phyloP scores from a whole-genome alignment of 2,113 vertebrate species.

The Zootoca vivipara region DNA sequence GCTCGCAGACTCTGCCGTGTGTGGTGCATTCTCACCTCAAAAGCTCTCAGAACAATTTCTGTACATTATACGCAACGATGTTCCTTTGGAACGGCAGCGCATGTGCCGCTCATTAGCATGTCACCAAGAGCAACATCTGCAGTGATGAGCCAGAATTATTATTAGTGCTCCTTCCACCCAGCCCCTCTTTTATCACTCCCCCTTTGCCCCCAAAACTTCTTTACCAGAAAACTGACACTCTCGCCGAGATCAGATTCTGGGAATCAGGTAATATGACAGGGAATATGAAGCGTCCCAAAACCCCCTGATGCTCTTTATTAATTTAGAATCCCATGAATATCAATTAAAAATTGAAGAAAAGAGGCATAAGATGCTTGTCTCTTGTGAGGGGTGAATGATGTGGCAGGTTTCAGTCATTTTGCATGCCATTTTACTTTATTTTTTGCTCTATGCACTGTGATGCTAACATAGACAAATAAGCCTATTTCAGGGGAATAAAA shows the following conservation, averaged over 20 bases:
- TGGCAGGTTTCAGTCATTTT: not conserved
- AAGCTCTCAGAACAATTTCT: constrained; percentile 25
- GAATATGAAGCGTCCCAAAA: not conserved
- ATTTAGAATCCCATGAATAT: constrained; percentile 1
- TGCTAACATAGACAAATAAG: not conserved
- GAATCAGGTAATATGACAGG: constrained; percentile 2
- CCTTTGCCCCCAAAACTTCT: not conserved
- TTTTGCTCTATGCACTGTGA: not conserved
- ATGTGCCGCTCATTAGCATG: fast-evolving
- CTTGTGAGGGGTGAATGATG: not conserved
- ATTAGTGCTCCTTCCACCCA: not conserved
- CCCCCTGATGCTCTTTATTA: constrained; percentile 24
- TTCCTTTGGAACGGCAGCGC: constrained; percentile 6
- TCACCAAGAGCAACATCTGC: not conserved
- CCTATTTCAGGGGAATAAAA: not conserved
- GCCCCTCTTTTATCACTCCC: not conserved
- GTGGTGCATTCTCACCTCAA: not conserved
- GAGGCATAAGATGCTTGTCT: not conserved
- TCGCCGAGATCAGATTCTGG: constrained; percentile 12
- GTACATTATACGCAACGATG: not conserved
- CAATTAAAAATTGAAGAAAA: not conserved
- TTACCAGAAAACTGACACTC: constrained; percentile 19
- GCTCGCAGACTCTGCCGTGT: not conserved
- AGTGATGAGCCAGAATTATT: constrained; percentile 3
- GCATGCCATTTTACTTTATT: not conserved